Evolutionary conservation across 2,797 vertebrate genomes (phyloP).

Genomic region (Esox lucius): DNA sequence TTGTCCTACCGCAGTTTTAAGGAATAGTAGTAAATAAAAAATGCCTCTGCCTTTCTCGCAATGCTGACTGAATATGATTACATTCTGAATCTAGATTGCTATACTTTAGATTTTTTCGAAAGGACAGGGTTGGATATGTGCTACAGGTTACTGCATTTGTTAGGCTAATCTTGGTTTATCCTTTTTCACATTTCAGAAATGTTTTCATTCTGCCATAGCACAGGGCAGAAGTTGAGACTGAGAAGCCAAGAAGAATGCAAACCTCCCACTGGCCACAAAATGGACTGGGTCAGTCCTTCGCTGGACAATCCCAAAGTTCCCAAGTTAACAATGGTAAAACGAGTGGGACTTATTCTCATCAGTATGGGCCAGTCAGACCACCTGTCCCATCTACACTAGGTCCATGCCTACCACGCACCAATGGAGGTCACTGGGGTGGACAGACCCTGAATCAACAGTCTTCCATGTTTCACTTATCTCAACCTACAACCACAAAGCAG

Average conservation of each 20-base stretch:
- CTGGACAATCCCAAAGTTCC: not conserved
- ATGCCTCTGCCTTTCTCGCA: not conserved
- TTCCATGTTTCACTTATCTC: not conserved
- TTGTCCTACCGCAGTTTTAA: too few relatives aligned
- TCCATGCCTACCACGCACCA: not conserved
- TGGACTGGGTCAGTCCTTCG: not conserved
- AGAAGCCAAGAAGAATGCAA: conserved; percentile 4
- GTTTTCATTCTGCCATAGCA: not conserved
- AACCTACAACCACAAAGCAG: not conserved
- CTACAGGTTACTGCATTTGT: not conserved
- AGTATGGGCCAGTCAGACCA: not conserved
- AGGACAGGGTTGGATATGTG: not conserved
- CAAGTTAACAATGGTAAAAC: conserved; percentile 9
- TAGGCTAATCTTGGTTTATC: not conserved
- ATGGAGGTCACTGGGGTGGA: conserved; percentile 6
- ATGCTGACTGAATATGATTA: not conserved
- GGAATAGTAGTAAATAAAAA: too few relatives aligned
- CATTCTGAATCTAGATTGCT: not conserved
- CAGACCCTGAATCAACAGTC: conserved; percentile 18
- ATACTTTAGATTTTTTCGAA: not conserved
- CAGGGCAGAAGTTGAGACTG: not conserved
- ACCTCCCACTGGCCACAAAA: not conserved
- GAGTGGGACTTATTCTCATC: not conserved
- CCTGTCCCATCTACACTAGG: not conserved
- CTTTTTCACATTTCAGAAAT: conserved; percentile 4